Percentiles rank a stretch among this genome's conserved stretches.
Evolutionary conservation across 2,797 vertebrate genomes (phyloP).

Genomic region (Paguma larvata): DNA sequence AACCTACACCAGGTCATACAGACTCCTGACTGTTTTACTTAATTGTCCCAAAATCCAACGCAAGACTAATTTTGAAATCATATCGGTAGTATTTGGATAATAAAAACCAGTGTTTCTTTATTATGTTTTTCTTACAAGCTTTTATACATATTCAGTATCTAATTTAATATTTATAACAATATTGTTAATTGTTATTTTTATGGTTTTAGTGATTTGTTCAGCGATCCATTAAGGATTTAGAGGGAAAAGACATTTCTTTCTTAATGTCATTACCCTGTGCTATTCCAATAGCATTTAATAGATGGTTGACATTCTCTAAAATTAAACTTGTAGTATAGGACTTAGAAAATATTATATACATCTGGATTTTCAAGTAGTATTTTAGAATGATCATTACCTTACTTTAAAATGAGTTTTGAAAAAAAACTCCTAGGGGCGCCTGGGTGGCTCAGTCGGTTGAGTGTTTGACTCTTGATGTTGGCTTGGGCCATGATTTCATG

Average conservation of each 20-base stretch:
- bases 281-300: slow-evolving; percentile 10
- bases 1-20: neutral
- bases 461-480: too few relatives aligned
- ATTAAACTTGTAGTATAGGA: neutral
- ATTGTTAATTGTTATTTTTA: neutral
- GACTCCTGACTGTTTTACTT: neutral
- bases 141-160: neutral
- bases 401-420: slow-evolving; percentile 19
- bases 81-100: neutral
- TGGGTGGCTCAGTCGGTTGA: too few relatives aligned
- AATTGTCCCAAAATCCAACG: neutral
- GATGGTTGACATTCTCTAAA: neutral
- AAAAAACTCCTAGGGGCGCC: neutral
- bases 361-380: neutral
- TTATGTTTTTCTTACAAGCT: neutral
- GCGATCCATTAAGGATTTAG: neutral
- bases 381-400: neutral
- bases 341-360: neutral
- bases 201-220: neutral
- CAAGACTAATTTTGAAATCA: slow-evolving; percentile 8
- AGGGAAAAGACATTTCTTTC: neutral
- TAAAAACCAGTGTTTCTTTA: neutral
- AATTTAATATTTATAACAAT: neutral
- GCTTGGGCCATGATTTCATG: too few relatives aligned
- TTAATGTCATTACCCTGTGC: neutral